A percentile compares a stretch with the other conserved stretches of the same genome.
These are phyloP conservation scores for Colletes latitarsis DNA, from an alignment of 1,140 invertebrate species.

Conservation along the genomic window DNA sequence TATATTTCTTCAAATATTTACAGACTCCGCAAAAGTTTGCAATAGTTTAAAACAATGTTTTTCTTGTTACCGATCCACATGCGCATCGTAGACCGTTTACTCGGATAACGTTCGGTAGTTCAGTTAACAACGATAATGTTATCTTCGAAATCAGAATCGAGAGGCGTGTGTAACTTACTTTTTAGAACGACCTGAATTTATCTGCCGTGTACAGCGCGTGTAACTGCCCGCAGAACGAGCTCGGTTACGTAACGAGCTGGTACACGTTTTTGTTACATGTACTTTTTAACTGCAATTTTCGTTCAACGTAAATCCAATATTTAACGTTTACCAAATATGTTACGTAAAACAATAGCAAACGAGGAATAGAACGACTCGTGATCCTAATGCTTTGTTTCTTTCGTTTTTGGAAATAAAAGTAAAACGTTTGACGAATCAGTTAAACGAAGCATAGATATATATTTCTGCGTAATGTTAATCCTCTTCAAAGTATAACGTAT, in stretches of 20 bases:
- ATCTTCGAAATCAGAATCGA: slow-evolving; percentile 9
- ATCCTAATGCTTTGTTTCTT: background rate
- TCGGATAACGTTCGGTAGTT: background rate
- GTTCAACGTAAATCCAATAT: slow-evolving; percentile 26
- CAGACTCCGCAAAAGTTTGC: slow-evolving; percentile 16
- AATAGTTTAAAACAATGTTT: slow-evolving; percentile 15
- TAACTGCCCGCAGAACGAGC: background rate
- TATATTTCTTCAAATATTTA: slow-evolving; percentile 33
- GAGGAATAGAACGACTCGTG: too few relatives aligned
- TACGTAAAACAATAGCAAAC: slow-evolving; percentile 21
- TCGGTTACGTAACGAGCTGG: slow-evolving; percentile 17
- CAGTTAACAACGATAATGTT: slow-evolving; percentile 11
- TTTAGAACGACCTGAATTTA: slow-evolving; percentile 21
- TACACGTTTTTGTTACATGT: background rate
- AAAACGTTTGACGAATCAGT: background rate
- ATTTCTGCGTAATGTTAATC: too few relatives aligned
- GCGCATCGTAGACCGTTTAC: background rate
- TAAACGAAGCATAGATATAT: too few relatives aligned
- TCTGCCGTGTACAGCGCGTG: background rate
- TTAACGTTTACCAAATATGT: slow-evolving; percentile 13
- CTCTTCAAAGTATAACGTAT: too few relatives aligned
- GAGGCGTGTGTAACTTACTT: background rate
- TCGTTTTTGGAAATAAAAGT: background rate
- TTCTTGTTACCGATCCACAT: background rate
- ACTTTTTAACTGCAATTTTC: slow-evolving; percentile 27